Percentiles rank a stretch among this genome's conserved stretches.
phyloP scores from a whole-genome alignment of 2,797 vertebrate genomes.

The Malurus splendens region DNA sequence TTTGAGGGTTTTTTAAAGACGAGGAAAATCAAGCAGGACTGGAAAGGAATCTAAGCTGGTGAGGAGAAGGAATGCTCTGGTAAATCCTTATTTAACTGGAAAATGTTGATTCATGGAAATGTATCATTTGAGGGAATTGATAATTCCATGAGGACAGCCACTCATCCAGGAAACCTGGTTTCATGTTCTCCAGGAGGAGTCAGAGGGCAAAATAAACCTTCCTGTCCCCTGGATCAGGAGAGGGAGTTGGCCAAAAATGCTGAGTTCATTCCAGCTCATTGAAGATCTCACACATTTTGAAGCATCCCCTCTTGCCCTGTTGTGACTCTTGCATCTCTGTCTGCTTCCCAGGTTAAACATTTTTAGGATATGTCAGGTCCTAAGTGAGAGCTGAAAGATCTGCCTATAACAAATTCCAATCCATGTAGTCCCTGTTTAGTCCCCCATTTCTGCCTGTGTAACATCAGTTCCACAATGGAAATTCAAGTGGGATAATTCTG shows the following conservation, averaged over 20 bases:
- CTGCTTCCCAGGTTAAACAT: neutral
- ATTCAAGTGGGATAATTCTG: neutral
- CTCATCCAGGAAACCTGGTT: neutral
- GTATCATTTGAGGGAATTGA: neutral
- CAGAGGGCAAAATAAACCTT: neutral
- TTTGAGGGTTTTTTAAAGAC: neutral
- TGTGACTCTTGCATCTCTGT: neutral
- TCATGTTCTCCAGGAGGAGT: neutral
- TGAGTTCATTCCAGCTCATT: neutral
- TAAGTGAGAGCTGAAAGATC: neutral
- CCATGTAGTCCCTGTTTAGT: rapidly evolving
- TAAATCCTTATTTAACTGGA: neutral
- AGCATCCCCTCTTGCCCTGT: neutral
- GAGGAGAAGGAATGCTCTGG: neutral
- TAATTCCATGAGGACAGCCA: neutral
- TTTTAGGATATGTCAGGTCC: neutral
- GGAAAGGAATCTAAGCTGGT: neutral
- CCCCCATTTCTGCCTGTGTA: neutral
- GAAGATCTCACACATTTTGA: neutral
- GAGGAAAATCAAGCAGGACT: neutral
- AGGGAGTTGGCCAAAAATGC: neutral
- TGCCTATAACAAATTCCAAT: neutral
- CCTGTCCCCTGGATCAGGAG: neutral
- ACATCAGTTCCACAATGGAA: neutral
- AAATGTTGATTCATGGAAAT: neutral